Base-by-base conservation (phyloP, 2,113 vertebrate species). In the Ginglymostoma cirratum region DNA sequence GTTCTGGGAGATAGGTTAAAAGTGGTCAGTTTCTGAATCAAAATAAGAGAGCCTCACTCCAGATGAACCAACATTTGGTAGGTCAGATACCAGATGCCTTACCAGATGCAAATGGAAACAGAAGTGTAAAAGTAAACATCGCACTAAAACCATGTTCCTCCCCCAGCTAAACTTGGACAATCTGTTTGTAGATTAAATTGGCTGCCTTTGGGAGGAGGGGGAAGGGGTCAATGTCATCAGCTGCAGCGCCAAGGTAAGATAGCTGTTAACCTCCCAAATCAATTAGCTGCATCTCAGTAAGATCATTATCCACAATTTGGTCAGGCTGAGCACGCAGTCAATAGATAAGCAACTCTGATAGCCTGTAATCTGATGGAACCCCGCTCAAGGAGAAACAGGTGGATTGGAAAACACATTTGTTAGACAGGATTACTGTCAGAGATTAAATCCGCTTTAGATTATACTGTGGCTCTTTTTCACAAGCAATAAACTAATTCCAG, bases 241-340 rank as follows among this genome's bases (percentile, higher is more conserved):
- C 94, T 70, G 45, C 7, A 48, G 27, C 42, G 12, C 61, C 24
- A 72, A 76, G 94, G 42, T 72, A 95, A 95, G 30, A 70, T 72
- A 95, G 65, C 93, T 72, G 94, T 27, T 48, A 72, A 95, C 24
- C 42, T 95, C 42, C 94, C 34, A 48, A 72, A 72, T 95, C 94
- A 95, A 95, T 72, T 95, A 95, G 67, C 45, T 23, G 24, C 45
- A 72, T 72, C 65, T 34, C 93, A 48, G 94, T 6, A 72, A 48
- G 66, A 52, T 93, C 48, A 38, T 95, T 95, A 70, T 52, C 42
- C 94, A 95, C 67, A 72, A 66, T 95, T 95, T 52, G 45, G 24
- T 34, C 66, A 70, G 17, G 67, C 94, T 95, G 7, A 72, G 69
- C 94, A 95, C 27, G 45, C 42, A 72, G 23, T 72, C 69, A 95